A percentile compares a stretch with the other conserved stretches of the same genome.
Evolutionary conservation across 2,113 vertebrate species (phyloP).

Genomic region (Amphiprion percula): DNA sequence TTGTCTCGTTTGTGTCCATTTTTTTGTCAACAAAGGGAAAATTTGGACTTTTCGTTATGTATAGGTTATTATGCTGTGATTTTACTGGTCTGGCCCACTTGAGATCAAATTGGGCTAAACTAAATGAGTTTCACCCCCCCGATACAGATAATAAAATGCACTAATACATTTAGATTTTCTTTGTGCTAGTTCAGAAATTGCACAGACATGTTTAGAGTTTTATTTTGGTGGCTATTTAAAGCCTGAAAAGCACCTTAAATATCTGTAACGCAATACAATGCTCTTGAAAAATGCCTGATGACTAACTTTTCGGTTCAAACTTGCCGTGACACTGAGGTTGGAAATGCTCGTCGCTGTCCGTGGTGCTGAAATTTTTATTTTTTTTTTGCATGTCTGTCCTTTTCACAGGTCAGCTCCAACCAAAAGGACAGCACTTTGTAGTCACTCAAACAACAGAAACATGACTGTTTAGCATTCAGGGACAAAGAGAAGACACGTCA

Average conservation of each 20-base stretch:
- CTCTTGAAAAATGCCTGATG: too few relatives aligned
- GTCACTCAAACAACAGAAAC: conserved; percentile 40
- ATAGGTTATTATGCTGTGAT: too few relatives aligned
- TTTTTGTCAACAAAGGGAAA: too few relatives aligned
- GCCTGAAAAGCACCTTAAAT: neutral
- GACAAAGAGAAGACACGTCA: conserved; percentile 38
- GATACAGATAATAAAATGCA: neutral
- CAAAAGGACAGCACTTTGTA: conserved; percentile 14
- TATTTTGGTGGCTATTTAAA: neutral
- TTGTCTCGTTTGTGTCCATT: too few relatives aligned
- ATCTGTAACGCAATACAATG: neutral
- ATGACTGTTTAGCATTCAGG: conserved; percentile 32
- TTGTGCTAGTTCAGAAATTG: neutral
- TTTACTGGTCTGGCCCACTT: too few relatives aligned
- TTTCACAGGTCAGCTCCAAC: conserved; percentile 20
- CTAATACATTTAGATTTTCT: neutral
- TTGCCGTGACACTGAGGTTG: neutral
- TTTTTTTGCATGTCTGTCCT: neutral
- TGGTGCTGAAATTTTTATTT: conserved; percentile 25
- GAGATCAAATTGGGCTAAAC: too few relatives aligned
- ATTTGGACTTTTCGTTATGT: too few relatives aligned
- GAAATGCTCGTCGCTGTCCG: conserved; percentile 15
- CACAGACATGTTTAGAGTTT: neutral
- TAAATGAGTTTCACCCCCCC: too few relatives aligned
- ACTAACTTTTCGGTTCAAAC: too few relatives aligned